Evolutionary conservation across 2,888 invertebrate species (phyloP).

Genomic region (Platycheirus albimanus): DNA sequence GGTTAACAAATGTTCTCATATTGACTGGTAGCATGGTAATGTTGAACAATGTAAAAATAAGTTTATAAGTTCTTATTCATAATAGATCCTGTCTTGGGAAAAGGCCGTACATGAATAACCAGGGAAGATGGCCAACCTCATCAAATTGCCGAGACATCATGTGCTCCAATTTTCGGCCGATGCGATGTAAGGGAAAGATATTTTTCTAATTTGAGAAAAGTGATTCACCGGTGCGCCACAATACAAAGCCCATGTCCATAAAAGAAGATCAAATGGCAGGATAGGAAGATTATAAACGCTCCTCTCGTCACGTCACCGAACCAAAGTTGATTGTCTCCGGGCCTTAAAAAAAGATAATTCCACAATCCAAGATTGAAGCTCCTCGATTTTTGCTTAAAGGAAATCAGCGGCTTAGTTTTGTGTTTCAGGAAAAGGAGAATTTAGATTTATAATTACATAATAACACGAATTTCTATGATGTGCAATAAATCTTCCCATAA

Average conservation of each 20-base stretch:
- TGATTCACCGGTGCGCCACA: conserved; percentile 24
- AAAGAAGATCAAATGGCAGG: conserved; percentile 67
- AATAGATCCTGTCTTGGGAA: conserved; percentile 27
- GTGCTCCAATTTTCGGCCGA: not conserved
- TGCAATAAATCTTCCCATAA: conserved; percentile 74
- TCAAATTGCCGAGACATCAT: conserved; percentile 61
- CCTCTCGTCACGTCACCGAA: no score
- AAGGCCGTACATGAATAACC: conserved; percentile 34
- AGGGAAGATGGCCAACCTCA: conserved; percentile 25
- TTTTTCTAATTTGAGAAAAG: conserved; percentile 61
- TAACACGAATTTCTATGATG: conserved; percentile 69
- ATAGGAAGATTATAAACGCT: conserved; percentile 56
- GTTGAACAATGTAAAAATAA: conserved; percentile 64
- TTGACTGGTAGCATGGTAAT: conserved; percentile 48
- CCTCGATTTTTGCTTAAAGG: conserved; percentile 49
- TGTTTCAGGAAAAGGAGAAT: conserved; percentile 66
- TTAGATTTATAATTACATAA: conserved; percentile 70
- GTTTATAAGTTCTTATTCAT: no score
- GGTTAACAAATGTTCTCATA: conserved; percentile 69
- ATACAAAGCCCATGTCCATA: conserved; percentile 41
- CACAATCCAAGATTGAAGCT: conserved; percentile 5
- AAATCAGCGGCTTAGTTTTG: conserved; percentile 44
- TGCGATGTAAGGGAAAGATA: conserved; percentile 47
- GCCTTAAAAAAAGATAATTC: conserved; percentile 51
- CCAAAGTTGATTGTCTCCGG: conserved; percentile 19